These are phyloP conservation scores for Trogon melanurus DNA, from an alignment of 2,113 vertebrate genomes.

Conservation along the genomic window DNA sequence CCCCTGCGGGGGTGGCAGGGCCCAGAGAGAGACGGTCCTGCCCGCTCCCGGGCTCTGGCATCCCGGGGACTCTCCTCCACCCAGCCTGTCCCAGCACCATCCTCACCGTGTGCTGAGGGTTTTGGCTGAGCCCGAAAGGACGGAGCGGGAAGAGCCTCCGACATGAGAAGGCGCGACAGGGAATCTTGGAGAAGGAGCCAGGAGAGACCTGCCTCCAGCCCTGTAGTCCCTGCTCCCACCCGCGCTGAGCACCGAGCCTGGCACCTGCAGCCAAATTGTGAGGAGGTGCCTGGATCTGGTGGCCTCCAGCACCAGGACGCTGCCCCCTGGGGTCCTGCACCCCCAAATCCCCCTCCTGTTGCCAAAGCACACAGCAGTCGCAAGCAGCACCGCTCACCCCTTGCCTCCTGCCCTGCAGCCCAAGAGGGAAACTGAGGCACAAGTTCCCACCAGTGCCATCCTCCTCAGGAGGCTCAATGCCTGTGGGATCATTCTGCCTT, in stretches of 20 bases:
- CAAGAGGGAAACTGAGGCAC: not conserved
- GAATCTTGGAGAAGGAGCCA: not conserved
- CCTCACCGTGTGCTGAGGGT: rapidly evolving
- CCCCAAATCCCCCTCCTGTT: not conserved
- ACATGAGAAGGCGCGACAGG: not conserved
- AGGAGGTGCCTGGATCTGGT: not conserved
- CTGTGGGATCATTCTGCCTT: rapidly evolving
- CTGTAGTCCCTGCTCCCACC: rapidly evolving
- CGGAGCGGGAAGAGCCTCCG: not conserved
- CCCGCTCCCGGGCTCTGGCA: not conserved
- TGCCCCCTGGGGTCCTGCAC: not conserved
- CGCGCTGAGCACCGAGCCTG: not conserved
- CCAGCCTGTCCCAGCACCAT: not conserved
- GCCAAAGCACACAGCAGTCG: not conserved
- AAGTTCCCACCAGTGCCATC: not conserved
- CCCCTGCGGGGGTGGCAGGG: not conserved
- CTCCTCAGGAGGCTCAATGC: not conserved
- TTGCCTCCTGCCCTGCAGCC: too few relatives aligned
- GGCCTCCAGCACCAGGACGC: not conserved
- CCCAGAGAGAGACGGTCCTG: rapidly evolving
- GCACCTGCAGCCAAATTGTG: rapidly evolving
- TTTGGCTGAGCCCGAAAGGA: not conserved
- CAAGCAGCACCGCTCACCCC: not conserved
- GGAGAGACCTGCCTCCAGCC: not conserved
- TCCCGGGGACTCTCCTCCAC: not conserved